A percentile compares a stretch with the other conserved stretches of the same genome.
Conservation (phyloP, 92 coral and sea anemone genomes). For the Pocillopora grandis region DNA sequence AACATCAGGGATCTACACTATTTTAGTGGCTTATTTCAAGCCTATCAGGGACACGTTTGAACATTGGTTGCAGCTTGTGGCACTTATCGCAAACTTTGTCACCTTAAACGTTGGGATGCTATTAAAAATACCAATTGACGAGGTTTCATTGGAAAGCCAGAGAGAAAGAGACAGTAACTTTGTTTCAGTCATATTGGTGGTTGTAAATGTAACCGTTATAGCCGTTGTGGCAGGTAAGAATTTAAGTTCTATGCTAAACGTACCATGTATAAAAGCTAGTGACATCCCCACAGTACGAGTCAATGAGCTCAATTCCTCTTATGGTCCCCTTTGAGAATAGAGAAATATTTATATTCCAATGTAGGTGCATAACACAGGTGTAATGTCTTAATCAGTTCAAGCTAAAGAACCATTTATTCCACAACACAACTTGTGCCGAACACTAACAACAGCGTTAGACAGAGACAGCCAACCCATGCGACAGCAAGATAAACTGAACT, state of each 20-base stretch:
- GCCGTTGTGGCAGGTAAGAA: slow-evolving; percentile 55
- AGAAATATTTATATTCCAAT: too few species aligned
- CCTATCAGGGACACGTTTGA: slow-evolving; percentile 61
- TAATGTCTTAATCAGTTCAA: too few species aligned
- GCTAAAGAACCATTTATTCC: too few species aligned
- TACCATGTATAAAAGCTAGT: too few species aligned
- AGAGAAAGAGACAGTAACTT: slow-evolving; percentile 45
- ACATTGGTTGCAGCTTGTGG: slow-evolving; percentile 62
- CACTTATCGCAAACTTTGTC: slow-evolving; percentile 54
- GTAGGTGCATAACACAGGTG: too few species aligned
- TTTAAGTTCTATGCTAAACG: too few species aligned
- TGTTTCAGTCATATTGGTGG: slow-evolving; percentile 47
- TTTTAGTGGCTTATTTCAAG: slow-evolving; percentile 53
- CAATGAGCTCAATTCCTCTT: too few species aligned
- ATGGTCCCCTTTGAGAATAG: too few species aligned
- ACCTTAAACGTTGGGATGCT: slow-evolving; percentile 62
- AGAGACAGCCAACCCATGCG: not conserved
- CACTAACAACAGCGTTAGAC: too few species aligned
- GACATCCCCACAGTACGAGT: too few species aligned
- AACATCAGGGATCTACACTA: slow-evolving; percentile 52
- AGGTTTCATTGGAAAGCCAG: slow-evolving; percentile 18
- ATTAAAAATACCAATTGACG: slow-evolving; percentile 59
- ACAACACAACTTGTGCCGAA: too few species aligned
- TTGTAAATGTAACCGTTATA: slow-evolving; percentile 51
- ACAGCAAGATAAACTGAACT: not conserved